Evolutionary conservation across 2,888 invertebrate genomes (phyloP), one percentile per base, ranked within the genome.

Genomic region (Callyntrura sp.): DNA sequence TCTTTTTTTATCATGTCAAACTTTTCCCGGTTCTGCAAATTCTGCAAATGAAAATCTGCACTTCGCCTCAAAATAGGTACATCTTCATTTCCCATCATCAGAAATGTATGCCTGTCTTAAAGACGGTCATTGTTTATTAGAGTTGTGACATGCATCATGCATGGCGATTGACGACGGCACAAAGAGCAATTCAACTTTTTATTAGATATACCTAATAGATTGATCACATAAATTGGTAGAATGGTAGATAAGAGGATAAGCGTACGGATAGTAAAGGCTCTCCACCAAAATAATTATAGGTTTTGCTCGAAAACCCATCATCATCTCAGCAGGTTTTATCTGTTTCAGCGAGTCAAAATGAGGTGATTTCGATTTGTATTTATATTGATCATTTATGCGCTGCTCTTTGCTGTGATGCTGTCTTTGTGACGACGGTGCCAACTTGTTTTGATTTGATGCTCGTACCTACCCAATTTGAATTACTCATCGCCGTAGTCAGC

Each of bases 341-440:
- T 57, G 12, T 83, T 55, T 60, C 12, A 57, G 25, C 65, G 43
- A 45, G 62, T 65, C 28, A 51, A 78, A 85, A 85, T 62, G 85
- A 85, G 57, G 85, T 65, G 85, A 85, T 85, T 35, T n/a, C n/a
- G n/a, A n/a, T n/a, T 85, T 78, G 85, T 85, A 76, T 85, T 85
- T 25, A 25, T 62, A 35, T 35, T 35, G 85, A 85, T 78, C 23
- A 65, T 12, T 45, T 9, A 4, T 60, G 57, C 57, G 25, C 6
- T 35, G 2, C 35, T n/a, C n/a, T n/a, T n/a, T n/a, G n/a, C n/a
- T n/a, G n/a, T 14, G 51, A 3, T 51, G 9, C 51, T 51, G 12
- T 51, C 14, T 3, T 8, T 51, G 51, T 51, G 51, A 14, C 35
- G 51, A 14, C 35, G 35, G 35, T 35, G 35, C 35, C 35, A 35